A percentile compares a stretch with the other conserved stretches of the same genome.
phyloP scores from a whole-genome alignment of 2,113 vertebrate genomes.

The Acinonyx jubatus region DNA sequence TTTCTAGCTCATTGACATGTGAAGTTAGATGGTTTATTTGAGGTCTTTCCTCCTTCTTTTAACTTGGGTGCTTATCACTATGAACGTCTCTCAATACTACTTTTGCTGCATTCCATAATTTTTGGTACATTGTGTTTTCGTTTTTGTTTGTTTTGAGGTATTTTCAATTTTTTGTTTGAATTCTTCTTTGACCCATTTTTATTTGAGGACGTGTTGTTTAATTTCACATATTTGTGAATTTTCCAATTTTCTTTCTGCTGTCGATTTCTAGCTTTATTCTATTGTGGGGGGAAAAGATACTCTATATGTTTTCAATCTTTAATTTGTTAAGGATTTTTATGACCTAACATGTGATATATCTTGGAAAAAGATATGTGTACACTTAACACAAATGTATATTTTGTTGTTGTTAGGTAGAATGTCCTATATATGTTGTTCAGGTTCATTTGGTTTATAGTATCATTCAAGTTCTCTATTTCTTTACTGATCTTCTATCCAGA shows the following conservation, averaged over 20 bases:
- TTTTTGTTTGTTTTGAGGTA: background rate
- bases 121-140: background rate
- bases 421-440: background rate
- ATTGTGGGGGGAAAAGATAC: background rate
- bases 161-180: background rate
- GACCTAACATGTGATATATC: background rate
- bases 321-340: background rate
- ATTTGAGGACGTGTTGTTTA: background rate
- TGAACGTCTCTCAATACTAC: background rate
- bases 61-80: background rate
- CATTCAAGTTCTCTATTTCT: background rate
- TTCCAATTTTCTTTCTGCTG: background rate
- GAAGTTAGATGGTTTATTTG: background rate
- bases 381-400: background rate
- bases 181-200: background rate
- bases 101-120: background rate
- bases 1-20: background rate
- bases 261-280: background rate
- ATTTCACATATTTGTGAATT: background rate
- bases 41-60: background rate
- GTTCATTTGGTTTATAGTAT: background rate
- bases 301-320: background rate
- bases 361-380: background rate
- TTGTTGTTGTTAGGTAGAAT: background rate
- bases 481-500: background rate